Percentiles rank a stretch among this genome's conserved stretches.
phyloP scores from a whole-genome alignment of 2,113 vertebrate genomes.

The Rissa tridactyla region DNA sequence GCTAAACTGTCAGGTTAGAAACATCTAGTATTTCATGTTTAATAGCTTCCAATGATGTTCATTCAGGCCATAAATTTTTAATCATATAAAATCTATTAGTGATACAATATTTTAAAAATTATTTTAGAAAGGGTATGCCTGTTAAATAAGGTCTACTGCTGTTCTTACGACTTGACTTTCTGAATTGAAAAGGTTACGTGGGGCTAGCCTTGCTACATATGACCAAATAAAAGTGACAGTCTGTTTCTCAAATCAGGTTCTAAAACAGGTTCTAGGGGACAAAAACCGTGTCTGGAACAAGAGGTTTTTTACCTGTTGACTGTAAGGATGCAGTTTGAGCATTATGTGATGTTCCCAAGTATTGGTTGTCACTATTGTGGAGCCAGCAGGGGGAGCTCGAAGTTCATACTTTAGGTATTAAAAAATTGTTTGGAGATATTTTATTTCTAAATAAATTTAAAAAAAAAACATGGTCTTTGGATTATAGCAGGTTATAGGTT shows the following conservation, averaged over 20 bases:
- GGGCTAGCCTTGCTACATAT: not conserved
- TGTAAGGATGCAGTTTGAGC: not conserved
- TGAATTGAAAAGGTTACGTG: not conserved
- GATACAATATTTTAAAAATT: not conserved
- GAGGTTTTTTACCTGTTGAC: not conserved
- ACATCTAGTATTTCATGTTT: not conserved
- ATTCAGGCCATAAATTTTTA: not conserved
- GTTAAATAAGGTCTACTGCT: not conserved
- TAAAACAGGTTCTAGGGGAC: not conserved
- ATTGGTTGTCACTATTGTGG: not conserved
- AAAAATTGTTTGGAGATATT: not conserved
- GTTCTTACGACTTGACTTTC: not conserved
- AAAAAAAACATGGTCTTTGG: not conserved
- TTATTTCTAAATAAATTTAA: not conserved
- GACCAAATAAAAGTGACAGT: not conserved
- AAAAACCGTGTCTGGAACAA: not conserved
- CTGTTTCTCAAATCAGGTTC: not conserved
- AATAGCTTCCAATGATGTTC: not conserved
- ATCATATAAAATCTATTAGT: not conserved
- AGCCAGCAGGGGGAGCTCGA: constrained; percentile 39
- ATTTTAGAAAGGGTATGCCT: not conserved
- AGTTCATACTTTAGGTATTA: not conserved
- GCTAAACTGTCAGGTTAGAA: not conserved
- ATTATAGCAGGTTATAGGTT: not conserved
- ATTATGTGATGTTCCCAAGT: not conserved